A percentile compares a stretch with the other conserved stretches of the same genome.
Conservation (phyloP, 2,888 invertebrate genomes). For the Pterostichus niger region DNA sequence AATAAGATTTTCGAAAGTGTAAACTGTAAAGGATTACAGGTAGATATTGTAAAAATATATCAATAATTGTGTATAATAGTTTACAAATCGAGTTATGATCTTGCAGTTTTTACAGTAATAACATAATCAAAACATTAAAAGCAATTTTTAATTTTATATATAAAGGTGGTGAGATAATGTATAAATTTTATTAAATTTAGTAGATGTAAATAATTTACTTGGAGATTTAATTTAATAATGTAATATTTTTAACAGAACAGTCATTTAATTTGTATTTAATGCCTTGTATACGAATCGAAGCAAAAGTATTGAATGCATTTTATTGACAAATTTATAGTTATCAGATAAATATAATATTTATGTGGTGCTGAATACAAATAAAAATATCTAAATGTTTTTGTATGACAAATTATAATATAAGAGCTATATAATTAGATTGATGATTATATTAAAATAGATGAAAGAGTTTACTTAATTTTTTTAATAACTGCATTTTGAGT, state of each 20-base stretch:
- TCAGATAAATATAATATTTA: slow-evolving; percentile 17
- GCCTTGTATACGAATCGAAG: slow-evolving; percentile 31
- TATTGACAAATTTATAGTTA: slow-evolving; percentile 22
- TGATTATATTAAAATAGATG: slow-evolving; percentile 17
- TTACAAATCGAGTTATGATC: slow-evolving; percentile 1
- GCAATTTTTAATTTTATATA: slow-evolving; percentile 17
- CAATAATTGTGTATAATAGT: background rate
- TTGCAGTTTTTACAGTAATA: slow-evolving; percentile 16
- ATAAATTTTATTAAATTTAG: slow-evolving; percentile 1
- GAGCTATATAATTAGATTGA: slow-evolving; percentile 29
- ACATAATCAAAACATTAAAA: slow-evolving; percentile 7
- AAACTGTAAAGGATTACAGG: slow-evolving; percentile 1
- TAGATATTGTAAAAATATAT: background rate
- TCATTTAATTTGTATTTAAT: slow-evolving; percentile 29
- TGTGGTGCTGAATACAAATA: slow-evolving; percentile 41
- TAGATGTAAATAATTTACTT: no score
- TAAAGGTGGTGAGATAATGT: background rate
- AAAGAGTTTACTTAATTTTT: slow-evolving; percentile 20
- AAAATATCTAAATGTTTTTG: slow-evolving; percentile 21
- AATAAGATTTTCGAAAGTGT: background rate
- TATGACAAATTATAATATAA: slow-evolving; percentile 30
- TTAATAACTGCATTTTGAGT: slow-evolving; percentile 44
- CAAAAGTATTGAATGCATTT: slow-evolving; percentile 16
- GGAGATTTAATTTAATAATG: background rate
- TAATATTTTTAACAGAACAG: slow-evolving; percentile 14